A percentile compares a stretch with the other conserved stretches of the same genome.
Conservation (phyloP, 2,113 vertebrate genomes). For the Xiphophorus maculatus region DNA sequence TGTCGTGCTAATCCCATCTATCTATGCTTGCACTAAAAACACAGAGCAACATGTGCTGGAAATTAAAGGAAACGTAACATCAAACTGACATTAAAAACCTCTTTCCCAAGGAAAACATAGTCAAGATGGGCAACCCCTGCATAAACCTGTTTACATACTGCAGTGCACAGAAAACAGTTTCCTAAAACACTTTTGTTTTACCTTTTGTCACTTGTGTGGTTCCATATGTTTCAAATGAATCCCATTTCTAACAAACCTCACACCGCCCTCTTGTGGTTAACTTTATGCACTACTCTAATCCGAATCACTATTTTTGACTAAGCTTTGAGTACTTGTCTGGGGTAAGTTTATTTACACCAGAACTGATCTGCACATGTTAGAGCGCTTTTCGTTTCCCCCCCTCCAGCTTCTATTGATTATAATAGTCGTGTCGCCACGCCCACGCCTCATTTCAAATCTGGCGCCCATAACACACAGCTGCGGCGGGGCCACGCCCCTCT, state of each 20-base stretch:
- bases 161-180: background rate
- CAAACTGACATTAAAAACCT: too few species aligned
- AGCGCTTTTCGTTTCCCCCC: background rate
- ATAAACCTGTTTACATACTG: too few species aligned
- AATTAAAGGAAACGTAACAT: background rate
- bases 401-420: background rate
- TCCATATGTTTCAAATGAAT: background rate
- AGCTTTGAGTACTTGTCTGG: background rate
- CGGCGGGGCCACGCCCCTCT: slow-evolving; percentile 44
- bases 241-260: background rate
- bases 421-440: slow-evolving; percentile 40
- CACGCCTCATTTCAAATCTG: slow-evolving; percentile 71
- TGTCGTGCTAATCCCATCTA: background rate
- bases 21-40: background rate
- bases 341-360: background rate
- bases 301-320: background rate
- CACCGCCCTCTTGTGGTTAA: slow-evolving; percentile 52
- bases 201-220: background rate
- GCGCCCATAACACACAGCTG: slow-evolving; percentile 47
- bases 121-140: too few species aligned
- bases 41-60: background rate
- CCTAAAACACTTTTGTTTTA: background rate
- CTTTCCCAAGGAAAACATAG: too few species aligned
- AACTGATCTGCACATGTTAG: background rate
- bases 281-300: slow-evolving; percentile 1